Conservation (phyloP, 2,113 vertebrate genomes). For the Vulpes vulpes region DNA sequence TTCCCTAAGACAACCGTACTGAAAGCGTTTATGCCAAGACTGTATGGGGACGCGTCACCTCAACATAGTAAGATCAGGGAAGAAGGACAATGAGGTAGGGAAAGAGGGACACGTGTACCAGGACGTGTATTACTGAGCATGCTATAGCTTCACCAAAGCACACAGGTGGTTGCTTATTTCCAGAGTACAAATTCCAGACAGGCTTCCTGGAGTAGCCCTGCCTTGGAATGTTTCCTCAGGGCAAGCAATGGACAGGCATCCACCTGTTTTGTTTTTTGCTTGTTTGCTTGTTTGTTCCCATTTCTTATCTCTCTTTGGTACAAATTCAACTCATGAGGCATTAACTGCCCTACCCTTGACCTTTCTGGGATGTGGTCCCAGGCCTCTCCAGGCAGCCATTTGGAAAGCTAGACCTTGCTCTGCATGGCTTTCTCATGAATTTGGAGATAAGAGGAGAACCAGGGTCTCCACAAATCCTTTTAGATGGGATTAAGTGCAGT, state of each 20-base stretch:
- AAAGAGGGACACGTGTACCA: neutral
- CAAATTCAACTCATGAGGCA: neutral
- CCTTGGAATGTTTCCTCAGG: neutral
- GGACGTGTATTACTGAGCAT: neutral
- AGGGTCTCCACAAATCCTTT: neutral
- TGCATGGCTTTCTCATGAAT: neutral
- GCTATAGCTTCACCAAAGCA: neutral
- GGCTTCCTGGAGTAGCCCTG: neutral
- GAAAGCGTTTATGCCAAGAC: neutral
- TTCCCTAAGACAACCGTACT: neutral
- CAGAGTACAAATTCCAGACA: neutral
- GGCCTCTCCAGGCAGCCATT: neutral
- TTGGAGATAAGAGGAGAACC: neutral
- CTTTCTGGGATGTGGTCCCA: neutral
- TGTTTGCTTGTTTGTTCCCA: neutral
- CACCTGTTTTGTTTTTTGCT: too few relatives aligned
- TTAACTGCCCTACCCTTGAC: neutral
- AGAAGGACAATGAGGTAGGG: neutral
- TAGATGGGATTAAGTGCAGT: neutral
- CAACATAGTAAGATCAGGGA: neutral
- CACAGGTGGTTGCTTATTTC: neutral
- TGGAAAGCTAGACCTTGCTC: neutral
- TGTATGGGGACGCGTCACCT: neutral
- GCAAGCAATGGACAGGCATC: neutral
- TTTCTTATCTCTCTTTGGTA: neutral